Evolutionary conservation across 2,113 vertebrate genomes (phyloP).

Genomic region (Pavo muticus): DNA sequence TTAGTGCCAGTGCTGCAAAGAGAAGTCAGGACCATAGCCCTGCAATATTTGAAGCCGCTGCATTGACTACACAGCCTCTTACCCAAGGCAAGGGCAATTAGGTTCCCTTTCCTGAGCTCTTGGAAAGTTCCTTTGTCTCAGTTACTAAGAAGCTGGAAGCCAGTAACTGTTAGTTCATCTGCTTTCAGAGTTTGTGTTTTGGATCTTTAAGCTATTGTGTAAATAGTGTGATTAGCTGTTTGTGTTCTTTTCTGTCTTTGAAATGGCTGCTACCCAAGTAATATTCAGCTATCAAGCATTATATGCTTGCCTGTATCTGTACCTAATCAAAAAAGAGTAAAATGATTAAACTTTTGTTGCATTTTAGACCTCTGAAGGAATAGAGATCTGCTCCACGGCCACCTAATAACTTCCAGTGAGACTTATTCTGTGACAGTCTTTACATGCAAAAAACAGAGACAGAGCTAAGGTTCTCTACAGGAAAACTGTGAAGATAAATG

Average conservation of each 20-base stretch:
- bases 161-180: not conserved
- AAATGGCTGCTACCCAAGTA: not conserved
- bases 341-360: not conserved
- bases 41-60: not conserved
- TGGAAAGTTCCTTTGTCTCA: not conserved
- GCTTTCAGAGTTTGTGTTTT: accelerated
- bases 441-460: not conserved
- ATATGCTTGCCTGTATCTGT: not conserved
- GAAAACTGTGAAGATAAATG: not conserved
- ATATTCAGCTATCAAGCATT: not conserved
- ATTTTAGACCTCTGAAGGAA: not conserved
- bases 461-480: not conserved
- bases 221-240: not conserved
- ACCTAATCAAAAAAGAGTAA: not conserved
- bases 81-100: not conserved
- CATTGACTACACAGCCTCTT: not conserved
- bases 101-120: not conserved
- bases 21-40: not conserved
- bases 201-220: not conserved
- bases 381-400: not conserved
- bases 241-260: not conserved
- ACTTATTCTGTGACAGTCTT: not conserved
- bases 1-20: not conserved
- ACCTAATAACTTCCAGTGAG: not conserved
- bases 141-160: not conserved